Conservation (phyloP, 2,888 invertebrate species). For the Stenoptilia bipunctidactyla region DNA sequence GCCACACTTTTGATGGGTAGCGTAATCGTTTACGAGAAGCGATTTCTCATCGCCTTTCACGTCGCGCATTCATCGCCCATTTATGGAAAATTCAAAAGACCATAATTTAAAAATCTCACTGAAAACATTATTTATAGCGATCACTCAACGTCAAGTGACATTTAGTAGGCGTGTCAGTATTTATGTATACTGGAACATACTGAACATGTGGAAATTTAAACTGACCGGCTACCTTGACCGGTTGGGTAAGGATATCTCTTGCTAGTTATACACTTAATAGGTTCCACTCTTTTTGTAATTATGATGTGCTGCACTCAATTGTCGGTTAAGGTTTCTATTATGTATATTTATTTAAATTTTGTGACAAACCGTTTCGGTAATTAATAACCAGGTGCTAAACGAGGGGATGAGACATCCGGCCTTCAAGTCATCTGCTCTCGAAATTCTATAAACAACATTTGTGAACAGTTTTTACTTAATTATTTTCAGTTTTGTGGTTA, state of each 20-base stretch:
- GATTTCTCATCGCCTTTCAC: not conserved
- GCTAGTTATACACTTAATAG: constrained; percentile 42
- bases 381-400: too few species aligned
- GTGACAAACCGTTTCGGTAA: too few species aligned
- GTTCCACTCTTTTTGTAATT: constrained; percentile 17
- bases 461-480: too few species aligned
- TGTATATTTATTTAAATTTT: too few species aligned
- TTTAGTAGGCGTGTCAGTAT: constrained; percentile 41
- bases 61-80: not conserved
- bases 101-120: constrained; percentile 23
- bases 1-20: not conserved
- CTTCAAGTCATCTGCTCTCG: too few species aligned
- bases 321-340: too few species aligned
- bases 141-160: constrained; percentile 26
- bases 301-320: too few species aligned
- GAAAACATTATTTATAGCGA: constrained; percentile 17
- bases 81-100: constrained; percentile 19
- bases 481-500: too few species aligned
- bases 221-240: constrained; percentile 7
- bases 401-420: too few species aligned
- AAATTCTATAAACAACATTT: too few species aligned
- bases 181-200: constrained; percentile 36
- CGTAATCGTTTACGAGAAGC: not conserved
- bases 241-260: constrained; percentile 27
- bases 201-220: constrained; percentile 17